phyloP scores from a whole-genome alignment of 2,797 vertebrate genomes.

The Spondyliosoma cantharus region DNA sequence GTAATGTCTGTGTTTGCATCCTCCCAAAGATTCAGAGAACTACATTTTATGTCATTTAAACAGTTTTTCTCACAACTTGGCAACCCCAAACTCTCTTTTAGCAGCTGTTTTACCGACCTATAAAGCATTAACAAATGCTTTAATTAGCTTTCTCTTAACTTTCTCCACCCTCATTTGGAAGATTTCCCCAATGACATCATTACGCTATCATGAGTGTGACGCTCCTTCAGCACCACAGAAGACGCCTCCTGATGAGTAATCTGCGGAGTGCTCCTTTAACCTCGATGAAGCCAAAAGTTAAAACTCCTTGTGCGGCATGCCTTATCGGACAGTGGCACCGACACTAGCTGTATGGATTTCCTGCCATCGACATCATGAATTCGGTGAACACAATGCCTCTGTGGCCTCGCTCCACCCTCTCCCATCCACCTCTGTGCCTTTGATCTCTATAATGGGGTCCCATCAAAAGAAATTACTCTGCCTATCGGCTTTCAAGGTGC shows the following conservation, averaged over 20 bases:
- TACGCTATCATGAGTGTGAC: background rate
- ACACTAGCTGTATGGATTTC: constrained; percentile 38
- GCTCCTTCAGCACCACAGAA: constrained; percentile 2
- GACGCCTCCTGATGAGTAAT: background rate
- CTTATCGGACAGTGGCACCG: constrained; percentile 40
- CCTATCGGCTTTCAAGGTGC: constrained; percentile 72
- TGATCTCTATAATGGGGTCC: constrained; percentile 68
- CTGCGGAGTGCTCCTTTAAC: background rate
- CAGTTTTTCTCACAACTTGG: background rate
- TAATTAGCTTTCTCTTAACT: no score
- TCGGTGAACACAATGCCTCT: constrained; percentile 45
- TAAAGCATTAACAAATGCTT: no score
- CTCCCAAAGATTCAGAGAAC: background rate
- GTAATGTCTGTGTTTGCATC: background rate
- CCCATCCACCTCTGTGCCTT: constrained; percentile 50
- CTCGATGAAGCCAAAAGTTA: background rate
- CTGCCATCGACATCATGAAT: constrained; percentile 43
- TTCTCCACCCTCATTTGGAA: background rate
- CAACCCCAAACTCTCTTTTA: background rate
- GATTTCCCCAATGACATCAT: background rate
- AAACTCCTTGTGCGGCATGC: background rate
- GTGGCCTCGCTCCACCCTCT: constrained; percentile 36
- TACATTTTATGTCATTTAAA: background rate
- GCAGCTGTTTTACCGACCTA: background rate
- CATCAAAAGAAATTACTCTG: constrained; percentile 66